Evolutionary conservation across 2,888 invertebrate genomes (phyloP).

Genomic region (Hydropsyche betteni): DNA sequence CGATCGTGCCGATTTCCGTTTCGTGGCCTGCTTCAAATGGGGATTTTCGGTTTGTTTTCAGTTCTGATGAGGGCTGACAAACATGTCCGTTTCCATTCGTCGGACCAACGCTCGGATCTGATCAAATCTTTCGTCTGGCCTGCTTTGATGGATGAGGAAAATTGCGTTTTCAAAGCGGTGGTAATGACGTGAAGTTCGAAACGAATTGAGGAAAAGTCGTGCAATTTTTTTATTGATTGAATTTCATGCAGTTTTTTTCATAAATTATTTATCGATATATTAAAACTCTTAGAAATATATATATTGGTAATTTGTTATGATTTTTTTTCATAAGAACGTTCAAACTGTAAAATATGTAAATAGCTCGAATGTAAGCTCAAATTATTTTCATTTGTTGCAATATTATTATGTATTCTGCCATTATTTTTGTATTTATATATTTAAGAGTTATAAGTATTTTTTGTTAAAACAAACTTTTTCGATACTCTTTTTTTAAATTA

Average conservation of each 20-base stretch:
- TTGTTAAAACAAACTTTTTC: no score
- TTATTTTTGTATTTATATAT: no score
- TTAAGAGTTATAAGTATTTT: no score
- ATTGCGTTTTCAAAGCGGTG: slow-evolving; percentile 85
- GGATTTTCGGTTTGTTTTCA: slow-evolving; percentile 54
- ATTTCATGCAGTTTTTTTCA: not conserved
- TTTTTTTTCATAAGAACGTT: no score
- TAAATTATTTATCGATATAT: no score
- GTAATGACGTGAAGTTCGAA: slow-evolving; percentile 74
- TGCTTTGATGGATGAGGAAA: slow-evolving; percentile 78
- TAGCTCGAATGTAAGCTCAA: no score
- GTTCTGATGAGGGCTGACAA: slow-evolving; percentile 76
- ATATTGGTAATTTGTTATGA: no score
- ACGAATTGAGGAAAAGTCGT: not conserved
- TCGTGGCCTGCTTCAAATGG: not conserved
- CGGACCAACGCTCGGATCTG: slow-evolving; percentile 77
- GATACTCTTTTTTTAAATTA: not conserved
- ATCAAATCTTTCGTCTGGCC: slow-evolving; percentile 90
- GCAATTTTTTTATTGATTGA: not conserved
- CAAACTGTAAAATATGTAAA: no score
- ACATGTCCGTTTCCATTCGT: slow-evolving; percentile 81
- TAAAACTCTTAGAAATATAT: no score
- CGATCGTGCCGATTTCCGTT: not conserved
- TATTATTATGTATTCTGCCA: no score
- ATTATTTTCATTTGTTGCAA: no score